Conservation (phyloP, 2,888 invertebrate species). For the Hypolimnas misippus region DNA sequence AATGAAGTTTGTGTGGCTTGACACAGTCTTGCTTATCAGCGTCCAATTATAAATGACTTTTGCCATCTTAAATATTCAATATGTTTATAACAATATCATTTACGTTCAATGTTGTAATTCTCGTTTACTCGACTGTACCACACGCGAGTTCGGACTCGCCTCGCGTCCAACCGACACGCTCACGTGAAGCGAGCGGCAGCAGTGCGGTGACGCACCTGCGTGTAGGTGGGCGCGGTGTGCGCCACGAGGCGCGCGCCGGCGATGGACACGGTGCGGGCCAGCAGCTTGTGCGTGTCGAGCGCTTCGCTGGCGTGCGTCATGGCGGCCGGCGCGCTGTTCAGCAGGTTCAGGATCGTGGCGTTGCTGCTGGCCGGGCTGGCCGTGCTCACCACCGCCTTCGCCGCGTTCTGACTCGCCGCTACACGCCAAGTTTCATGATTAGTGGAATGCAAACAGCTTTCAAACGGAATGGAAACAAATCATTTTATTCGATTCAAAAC, state of each 20-base stretch:
- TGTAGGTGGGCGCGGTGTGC: constrained; percentile 69
- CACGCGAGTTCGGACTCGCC: too few species aligned
- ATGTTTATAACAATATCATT: too few species aligned
- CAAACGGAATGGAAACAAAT: neutral
- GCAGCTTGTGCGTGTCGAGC: constrained; percentile 68
- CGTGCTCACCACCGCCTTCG: constrained; percentile 76
- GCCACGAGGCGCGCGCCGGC: constrained; percentile 76
- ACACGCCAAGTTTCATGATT: neutral
- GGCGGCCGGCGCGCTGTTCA: constrained; percentile 91
- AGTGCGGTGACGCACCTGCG: constrained; percentile 58
- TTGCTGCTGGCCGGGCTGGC: constrained; percentile 83
- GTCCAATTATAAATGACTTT: too few species aligned
- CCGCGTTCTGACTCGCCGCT: constrained; percentile 76
- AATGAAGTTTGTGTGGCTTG: too few species aligned
- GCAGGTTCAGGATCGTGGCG: constrained; percentile 89
- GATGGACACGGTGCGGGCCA: constrained; percentile 83
- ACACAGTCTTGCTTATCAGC: too few species aligned
- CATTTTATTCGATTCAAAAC: too few species aligned
- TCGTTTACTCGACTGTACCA: too few species aligned
- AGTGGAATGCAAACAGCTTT: neutral
- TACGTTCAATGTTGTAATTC: too few species aligned
- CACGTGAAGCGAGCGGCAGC: too few species aligned
- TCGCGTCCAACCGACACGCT: too few species aligned
- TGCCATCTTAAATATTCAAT: too few species aligned
- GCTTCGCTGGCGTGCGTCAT: constrained; percentile 84